A percentile compares a stretch with the other conserved stretches of the same genome.
phyloP scores from a whole-genome alignment of 1,140 invertebrate species.

The Drosophila burlai region DNA sequence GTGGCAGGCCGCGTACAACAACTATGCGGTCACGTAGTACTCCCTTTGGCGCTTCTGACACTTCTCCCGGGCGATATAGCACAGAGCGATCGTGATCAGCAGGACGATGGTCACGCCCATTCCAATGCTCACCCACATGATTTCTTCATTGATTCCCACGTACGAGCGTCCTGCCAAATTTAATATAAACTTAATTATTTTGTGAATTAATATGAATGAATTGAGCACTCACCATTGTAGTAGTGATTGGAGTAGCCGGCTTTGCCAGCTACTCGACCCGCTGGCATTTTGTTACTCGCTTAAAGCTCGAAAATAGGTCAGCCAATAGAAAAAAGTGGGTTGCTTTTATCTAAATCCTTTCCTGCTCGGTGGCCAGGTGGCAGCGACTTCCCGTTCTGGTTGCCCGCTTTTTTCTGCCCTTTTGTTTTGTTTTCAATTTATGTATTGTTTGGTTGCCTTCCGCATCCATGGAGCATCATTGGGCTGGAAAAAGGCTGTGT shows the following conservation, averaged over 20 bases:
- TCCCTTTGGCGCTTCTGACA: slow-evolving; percentile 90
- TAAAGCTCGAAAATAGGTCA: neutral
- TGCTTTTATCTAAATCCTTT: neutral
- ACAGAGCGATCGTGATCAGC: slow-evolving; percentile 91
- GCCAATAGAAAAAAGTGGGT: slow-evolving; percentile 14
- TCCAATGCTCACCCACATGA: slow-evolving; percentile 94
- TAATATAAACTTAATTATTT: neutral
- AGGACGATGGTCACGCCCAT: slow-evolving; percentile 93
- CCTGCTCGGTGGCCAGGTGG: slow-evolving; percentile 37
- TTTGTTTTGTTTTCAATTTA: slow-evolving; percentile 53
- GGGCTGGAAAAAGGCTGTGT: neutral
- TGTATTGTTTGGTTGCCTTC: slow-evolving; percentile 28
- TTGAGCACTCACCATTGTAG: slow-evolving; percentile 87
- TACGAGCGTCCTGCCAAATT: slow-evolving; percentile 88
- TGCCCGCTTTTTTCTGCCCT: neutral
- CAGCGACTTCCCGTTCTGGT: neutral
- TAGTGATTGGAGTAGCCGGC: slow-evolving; percentile 90
- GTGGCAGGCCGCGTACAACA: slow-evolving; percentile 70
- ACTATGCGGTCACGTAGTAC: slow-evolving; percentile 89
- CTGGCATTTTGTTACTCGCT: slow-evolving; percentile 79
- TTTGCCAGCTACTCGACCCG: slow-evolving; percentile 89
- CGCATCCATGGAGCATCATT: neutral
- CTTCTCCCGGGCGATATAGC: slow-evolving; percentile 92
- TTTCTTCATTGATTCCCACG: slow-evolving; percentile 93
- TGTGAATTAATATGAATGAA: neutral